Evolutionary conservation across 2,888 invertebrate genomes (phyloP), one percentile per base, ranked within the genome.

Genomic region (Caradrina kadenii): DNA sequence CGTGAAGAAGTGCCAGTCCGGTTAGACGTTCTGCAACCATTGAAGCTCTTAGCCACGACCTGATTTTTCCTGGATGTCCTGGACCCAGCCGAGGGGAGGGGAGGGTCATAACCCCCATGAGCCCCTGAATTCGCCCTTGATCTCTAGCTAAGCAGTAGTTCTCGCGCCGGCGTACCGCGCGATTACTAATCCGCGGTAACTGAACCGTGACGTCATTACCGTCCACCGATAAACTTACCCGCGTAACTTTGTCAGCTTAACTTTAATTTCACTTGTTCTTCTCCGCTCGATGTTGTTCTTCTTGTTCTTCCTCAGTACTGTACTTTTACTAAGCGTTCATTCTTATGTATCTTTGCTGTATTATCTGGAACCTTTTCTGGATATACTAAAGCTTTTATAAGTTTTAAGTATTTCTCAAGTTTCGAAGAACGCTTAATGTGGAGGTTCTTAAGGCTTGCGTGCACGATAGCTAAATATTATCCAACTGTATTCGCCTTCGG

Each of bases 191-290:
- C 26, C 45, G 39, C 13, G 49, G 8, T 10, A 49, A 21, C 42
- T 53, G 35, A 68, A 13, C 35, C 53, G 39, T 11, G 35, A 17
- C 17, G n/a, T 45, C 17, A 68, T 68, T 60, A 53, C 22, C 39
- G 48, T 17, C 42, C 3, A 35, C n/a, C 48, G 53, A 62, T 61
- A 15, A 35, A 45, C 48, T 35, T 48, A 49, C 19, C 45, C 1
- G 35, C 52, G 19, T 22, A 22, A 60, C 45, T 60, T 35, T n/a
- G 45, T 53, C 52, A 31, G 22, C 31, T 21, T 35, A 45, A 59
- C 59, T 68, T 68, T 52, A 52, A 48, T 53, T 54, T 60, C 13
- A 6, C 45, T 61, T 26, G 53, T 59, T 45, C 31, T 52, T 13
- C 58, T 35, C 19, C 4, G 11, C 31, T 39, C 42, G 10, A 15